Base-by-base conservation (phyloP, 1,140 invertebrate species). In the Cheumatopsyche charites region DNA sequence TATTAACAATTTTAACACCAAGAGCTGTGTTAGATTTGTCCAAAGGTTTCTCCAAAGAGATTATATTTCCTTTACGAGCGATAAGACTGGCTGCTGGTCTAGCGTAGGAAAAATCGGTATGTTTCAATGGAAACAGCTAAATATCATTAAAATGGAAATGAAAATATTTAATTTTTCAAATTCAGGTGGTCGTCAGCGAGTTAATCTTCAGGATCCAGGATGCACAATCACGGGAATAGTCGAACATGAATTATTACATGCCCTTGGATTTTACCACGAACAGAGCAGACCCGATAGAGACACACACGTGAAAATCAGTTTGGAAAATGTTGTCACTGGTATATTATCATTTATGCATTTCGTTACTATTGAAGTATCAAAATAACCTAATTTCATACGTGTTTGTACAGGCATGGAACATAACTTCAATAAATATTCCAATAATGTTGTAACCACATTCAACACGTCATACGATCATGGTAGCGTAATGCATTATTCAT, bases 401-500 rank as follows among this genome's bases (percentile, higher is more conserved):
- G n/a, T n/a, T n/a, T 36, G 9, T 4, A 4, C 29, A 36, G 29
- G 29, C 9, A 9, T 4, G 9, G 29, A 36, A 36, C 9, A 36
- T 36, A 36, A 36, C 29, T 36, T 36, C 9, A 36, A 36, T 36
- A 36, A 36, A 36, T 3, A 3, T 36, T 3, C 29, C 3, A 36
- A 36, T 36, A 9, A 9, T 36, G 29, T 9, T 36, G 9, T 9
- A 36, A 4, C 29, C 9, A 36, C 29, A n/a, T n/a, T n/a, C n/a
- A n/a, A n/a, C n/a, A n/a, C n/a, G n/a, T n/a, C 85, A 0, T 94
- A 93, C 71, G 93, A 94, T 80, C 94, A 91, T 77, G 86, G 87
- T 55, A 93, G 91, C 71, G 90, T 95, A 0, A 94, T 94, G 92
- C 93, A 95, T 79, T 94, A 95, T 77, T 92, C 90, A 0, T 82